Conservation (phyloP, 2,113 vertebrate species). For the Ranitomeya variabilis region DNA sequence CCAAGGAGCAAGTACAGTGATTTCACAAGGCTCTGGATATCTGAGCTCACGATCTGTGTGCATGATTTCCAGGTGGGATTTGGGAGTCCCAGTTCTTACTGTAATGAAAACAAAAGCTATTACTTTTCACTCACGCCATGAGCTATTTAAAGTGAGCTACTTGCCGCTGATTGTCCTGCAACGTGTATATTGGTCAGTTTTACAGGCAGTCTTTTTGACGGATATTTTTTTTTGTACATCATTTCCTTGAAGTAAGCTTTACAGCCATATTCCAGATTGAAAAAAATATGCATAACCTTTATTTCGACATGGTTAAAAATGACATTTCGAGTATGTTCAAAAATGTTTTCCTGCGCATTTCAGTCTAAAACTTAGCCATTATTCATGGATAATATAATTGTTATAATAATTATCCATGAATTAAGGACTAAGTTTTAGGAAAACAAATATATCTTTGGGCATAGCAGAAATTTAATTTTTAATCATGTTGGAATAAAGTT, state of each 20-base stretch:
- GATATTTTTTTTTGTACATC: neutral
- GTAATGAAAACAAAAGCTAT: conserved; percentile 44
- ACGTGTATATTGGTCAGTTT: conserved; percentile 11
- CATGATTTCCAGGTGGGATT: conserved; percentile 53
- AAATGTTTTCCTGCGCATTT: no score
- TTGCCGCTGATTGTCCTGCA: neutral
- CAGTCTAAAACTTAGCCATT: no score
- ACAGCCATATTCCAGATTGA: no score
- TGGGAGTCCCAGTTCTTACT: conserved; percentile 36
- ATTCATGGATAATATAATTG: no score
- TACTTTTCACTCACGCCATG: conserved; percentile 30
- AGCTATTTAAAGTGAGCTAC: conserved; percentile 46
- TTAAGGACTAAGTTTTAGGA: no score
- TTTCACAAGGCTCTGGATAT: conserved; percentile 27
- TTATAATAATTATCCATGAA: no score
- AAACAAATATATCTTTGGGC: no score
- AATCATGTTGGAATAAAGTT: no score
- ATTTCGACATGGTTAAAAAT: no score
- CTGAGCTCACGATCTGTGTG: conserved; percentile 48
- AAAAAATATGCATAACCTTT: no score
- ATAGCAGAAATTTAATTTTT: no score
- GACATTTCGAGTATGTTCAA: no score
- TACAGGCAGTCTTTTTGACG: neutral
- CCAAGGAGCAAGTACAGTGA: conserved; percentile 21
- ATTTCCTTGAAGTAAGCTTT: neutral